Evolutionary conservation across 1,140 invertebrate species (phyloP).

Genomic region (Polyergus mexicanus): DNA sequence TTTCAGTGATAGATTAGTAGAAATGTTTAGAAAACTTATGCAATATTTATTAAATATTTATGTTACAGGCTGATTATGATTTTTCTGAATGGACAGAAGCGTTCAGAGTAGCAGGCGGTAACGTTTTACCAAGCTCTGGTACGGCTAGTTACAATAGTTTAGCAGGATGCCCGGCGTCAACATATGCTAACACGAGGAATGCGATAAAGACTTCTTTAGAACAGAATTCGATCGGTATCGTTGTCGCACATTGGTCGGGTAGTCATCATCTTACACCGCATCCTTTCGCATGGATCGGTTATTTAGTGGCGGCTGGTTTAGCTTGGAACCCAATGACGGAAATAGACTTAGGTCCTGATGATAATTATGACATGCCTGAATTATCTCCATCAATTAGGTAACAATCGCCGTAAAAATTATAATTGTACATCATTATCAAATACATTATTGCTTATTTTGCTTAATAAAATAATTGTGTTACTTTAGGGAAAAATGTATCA

Average conservation of each 20-base stretch:
- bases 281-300: slow-evolving; percentile 90
- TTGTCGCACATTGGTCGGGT: slow-evolving; percentile 90
- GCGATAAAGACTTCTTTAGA: slow-evolving; percentile 87
- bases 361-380: slow-evolving; percentile 81
- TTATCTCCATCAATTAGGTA: slow-evolving; percentile 68
- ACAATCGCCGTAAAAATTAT: slow-evolving; percentile 57
- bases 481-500: slow-evolving; percentile 83
- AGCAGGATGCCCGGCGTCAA: slow-evolving; percentile 89
- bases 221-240: slow-evolving; percentile 87
- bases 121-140: slow-evolving; percentile 89
- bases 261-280: slow-evolving; percentile 89
- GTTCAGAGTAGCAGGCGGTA: slow-evolving; percentile 87
- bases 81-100: slow-evolving; percentile 88
- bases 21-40: slow-evolving; percentile 6
- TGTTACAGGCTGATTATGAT: slow-evolving; percentile 89
- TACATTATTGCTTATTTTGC: background rate
- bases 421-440: background rate
- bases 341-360: slow-evolving; percentile 80
- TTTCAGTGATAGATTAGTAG: background rate
- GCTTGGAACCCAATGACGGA: slow-evolving; percentile 89
- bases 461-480: background rate
- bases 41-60: slow-evolving; percentile 26
- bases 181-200: slow-evolving; percentile 88
- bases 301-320: slow-evolving; percentile 89
- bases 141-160: slow-evolving; percentile 90